Evolutionary conservation across 2,797 vertebrate genomes (phyloP), one percentile per base, ranked within the genome.

Genomic region (Cephalopachus bancanus): DNA sequence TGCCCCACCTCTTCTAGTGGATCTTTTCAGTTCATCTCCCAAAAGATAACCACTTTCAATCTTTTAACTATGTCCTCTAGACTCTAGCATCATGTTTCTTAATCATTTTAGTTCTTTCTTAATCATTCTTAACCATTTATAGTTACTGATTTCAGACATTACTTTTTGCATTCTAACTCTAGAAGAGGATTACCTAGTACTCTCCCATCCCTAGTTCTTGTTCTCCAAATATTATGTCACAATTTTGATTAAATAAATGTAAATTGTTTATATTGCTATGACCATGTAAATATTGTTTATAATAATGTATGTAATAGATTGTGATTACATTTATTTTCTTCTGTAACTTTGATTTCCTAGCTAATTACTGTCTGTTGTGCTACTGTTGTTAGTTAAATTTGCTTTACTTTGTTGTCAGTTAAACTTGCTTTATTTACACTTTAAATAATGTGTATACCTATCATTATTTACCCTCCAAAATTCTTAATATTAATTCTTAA

Each of bases 321-420:
- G 24, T 57, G 3, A 74, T 64, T 85, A 10, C 0, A 30, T 76
- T 89, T 89, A 14, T 20, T 85, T 91, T 91, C 17, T 83, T 71
- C 53, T 81, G 7, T 85, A 74, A 85, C 14, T 89, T 94, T 62
- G 4, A 14, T 51, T 93, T 72, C 62, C 30, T 53, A 51, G 16
- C 71, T 91, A 78, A 91, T 88, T 91, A 83, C 71, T 83, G 2
- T 55, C 71, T 91, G 44, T 62, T 92, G 80, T n/a, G 44, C 44
- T 71, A 0, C 49, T 49, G 3, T 79, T 49, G 24, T 69, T 59
- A 80, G 11, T 74, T 64, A 64, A 59, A n/a, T 53, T 94, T 91
- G 71, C 51, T 96, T 89, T 79, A 83, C 28, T 74, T 78, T 72
- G 53, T 76, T 3, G 24, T 69, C 53, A 80, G 9, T 74, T 64